Conservation (phyloP, 2,797 vertebrate genomes). For the Loris lydekkerianus region DNA sequence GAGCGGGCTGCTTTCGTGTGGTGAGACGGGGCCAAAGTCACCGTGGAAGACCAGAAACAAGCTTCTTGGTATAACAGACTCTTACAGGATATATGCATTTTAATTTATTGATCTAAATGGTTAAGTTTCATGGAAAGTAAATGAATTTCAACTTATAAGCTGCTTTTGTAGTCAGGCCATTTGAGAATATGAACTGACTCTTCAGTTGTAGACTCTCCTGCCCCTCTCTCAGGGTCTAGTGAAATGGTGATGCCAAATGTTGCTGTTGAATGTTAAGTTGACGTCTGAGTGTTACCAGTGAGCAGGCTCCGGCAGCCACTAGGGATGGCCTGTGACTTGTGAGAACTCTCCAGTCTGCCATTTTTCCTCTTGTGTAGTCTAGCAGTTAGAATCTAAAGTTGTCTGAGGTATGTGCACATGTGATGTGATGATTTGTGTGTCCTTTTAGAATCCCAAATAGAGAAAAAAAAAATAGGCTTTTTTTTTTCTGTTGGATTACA, state of each 20-base stretch:
- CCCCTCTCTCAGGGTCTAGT: background rate
- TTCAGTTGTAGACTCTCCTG: background rate
- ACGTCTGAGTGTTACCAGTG: background rate
- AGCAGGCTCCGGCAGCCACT: background rate
- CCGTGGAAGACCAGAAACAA: background rate
- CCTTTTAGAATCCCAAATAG: constrained; percentile 44
- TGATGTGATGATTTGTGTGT: background rate
- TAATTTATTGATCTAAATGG: constrained; percentile 69
- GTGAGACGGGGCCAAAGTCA: constrained; percentile 81
- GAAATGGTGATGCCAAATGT: background rate
- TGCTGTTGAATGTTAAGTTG: background rate
- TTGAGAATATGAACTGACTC: background rate
- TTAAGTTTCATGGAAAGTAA: constrained; percentile 58
- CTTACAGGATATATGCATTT: background rate
- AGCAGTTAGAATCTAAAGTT: background rate
- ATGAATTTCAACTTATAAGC: constrained; percentile 23
- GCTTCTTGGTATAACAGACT: constrained; percentile 45
- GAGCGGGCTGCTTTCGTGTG: constrained; percentile 97
- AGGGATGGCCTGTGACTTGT: background rate
- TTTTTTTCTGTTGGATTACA: constrained; percentile 35
- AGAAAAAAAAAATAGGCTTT: background rate
- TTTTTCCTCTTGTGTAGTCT: background rate
- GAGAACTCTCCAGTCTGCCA: background rate
- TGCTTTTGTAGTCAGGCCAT: background rate
- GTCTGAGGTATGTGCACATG: background rate